A percentile compares a stretch with the other conserved stretches of the same genome.
phyloP scores from a whole-genome alignment of 2,797 vertebrate species.

The Brotogeris chrysoptera region DNA sequence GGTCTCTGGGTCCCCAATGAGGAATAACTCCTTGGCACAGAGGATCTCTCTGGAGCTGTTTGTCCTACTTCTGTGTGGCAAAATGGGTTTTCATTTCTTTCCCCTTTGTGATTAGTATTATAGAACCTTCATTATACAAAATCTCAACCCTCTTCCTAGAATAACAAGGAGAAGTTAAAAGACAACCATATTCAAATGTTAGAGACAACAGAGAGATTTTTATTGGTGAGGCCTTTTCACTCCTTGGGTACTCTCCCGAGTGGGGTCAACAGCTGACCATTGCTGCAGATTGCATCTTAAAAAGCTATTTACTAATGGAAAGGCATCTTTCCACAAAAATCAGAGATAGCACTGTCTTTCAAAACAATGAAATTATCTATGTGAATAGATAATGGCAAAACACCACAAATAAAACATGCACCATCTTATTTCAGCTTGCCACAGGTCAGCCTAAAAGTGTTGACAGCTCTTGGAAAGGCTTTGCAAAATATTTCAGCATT shows the following conservation, averaged over 20 bases:
- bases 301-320: conserved; percentile 16
- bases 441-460: conserved; percentile 20
- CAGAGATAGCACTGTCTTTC: conserved; percentile 11
- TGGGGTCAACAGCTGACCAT: neutral
- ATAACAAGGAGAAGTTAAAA: neutral
- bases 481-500: conserved; percentile 27
- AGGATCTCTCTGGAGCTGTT: neutral
- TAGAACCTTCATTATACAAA: neutral
- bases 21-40: neutral
- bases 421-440: conserved; percentile 3
- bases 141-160: neutral
- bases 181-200: neutral
- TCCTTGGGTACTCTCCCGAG: neutral
- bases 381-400: conserved; percentile 22
- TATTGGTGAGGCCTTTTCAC: neutral
- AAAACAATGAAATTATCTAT: conserved; percentile 31
- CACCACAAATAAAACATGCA: conserved; percentile 33
- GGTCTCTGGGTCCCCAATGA: neutral
- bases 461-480: conserved; percentile 44
- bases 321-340: neutral
- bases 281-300: neutral
- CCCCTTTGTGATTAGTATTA: neutral
- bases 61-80: neutral
- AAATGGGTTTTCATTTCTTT: neutral
- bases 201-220: neutral